Percentiles rank a stretch among this genome's conserved stretches.
phyloP scores from a whole-genome alignment of 2,113 vertebrate genomes.

The Amazona guildingii region DNA sequence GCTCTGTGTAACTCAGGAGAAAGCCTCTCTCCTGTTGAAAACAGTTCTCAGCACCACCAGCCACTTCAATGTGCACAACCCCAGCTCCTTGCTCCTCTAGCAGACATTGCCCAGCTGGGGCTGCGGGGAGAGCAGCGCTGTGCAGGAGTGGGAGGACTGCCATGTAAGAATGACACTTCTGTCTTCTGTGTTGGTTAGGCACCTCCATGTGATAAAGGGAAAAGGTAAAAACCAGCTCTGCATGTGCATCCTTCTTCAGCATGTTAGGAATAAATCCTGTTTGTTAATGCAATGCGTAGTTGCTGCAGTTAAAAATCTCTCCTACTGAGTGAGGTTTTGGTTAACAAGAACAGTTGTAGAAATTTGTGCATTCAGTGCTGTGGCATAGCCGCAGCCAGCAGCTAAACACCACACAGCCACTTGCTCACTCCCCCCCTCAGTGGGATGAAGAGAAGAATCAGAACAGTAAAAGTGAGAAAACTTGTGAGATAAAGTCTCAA shows the following conservation, averaged over 20 bases:
- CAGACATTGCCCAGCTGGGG: neutral
- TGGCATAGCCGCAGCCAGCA: neutral
- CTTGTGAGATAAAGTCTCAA: neutral
- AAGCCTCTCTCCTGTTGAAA: neutral
- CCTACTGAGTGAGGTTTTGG: neutral
- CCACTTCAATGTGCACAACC: neutral
- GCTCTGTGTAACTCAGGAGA: neutral
- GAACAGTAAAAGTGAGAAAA: neutral
- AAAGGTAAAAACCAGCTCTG: neutral
- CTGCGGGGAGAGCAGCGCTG: neutral
- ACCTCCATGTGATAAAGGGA: neutral
- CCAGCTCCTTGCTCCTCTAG: rapidly evolving
- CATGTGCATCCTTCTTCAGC: neutral
- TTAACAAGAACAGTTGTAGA: neutral
- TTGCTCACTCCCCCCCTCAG: neutral
- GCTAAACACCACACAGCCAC: neutral
- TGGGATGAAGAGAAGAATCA: neutral
- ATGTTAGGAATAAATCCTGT: neutral
- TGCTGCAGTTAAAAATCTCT: neutral
- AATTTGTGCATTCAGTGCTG: neutral
- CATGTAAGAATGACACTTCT: neutral
- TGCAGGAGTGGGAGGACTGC: no score
- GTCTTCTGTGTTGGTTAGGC: neutral
- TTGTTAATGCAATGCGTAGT: rapidly evolving
- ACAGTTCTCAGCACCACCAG: neutral